A percentile compares a stretch with the other conserved stretches of the same genome.
phyloP scores from a whole-genome alignment of 2,113 vertebrate species.

The Mellivora capensis region DNA sequence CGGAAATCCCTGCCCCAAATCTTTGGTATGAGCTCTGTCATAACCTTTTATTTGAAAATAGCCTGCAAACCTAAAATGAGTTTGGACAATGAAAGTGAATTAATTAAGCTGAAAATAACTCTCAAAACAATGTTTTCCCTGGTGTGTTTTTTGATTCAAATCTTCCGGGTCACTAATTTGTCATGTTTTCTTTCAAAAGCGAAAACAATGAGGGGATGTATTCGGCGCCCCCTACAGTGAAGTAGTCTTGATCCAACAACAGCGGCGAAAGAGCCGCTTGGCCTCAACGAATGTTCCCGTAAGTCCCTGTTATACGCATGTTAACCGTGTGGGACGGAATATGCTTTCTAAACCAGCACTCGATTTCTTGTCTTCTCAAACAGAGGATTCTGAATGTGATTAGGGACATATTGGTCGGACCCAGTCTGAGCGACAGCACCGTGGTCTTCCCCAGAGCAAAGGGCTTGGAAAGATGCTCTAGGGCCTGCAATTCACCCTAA shows the following conservation, averaged over 20 bases:
- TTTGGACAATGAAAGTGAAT: not conserved
- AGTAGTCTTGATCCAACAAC: not conserved
- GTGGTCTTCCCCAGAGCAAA: not conserved
- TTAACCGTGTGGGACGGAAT: not conserved
- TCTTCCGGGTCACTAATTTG: slow-evolving; percentile 49
- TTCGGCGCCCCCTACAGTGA: not conserved
- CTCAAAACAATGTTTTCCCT: not conserved
- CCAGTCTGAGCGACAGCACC: not conserved
- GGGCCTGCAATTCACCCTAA: not conserved
- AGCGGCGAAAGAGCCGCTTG: not conserved
- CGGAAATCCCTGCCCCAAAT: not conserved
- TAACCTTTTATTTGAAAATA: slow-evolving; percentile 8
- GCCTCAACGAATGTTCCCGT: not conserved
- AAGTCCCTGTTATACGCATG: not conserved
- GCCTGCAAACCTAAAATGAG: not conserved
- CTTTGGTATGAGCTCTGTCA: not conserved
- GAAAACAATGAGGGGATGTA: not conserved
- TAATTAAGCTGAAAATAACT: slow-evolving; percentile 26
- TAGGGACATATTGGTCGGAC: not conserved
- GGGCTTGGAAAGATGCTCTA: not conserved
- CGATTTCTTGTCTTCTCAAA: not conserved
- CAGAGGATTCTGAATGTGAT: not conserved
- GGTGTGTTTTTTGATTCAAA: not conserved
- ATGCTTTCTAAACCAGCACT: not conserved
- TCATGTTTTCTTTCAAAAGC: slow-evolving; percentile 32